These are phyloP conservation scores for Chymomyza fuscimana DNA, from an alignment of 2,888 invertebrate species.

Conservation along the genomic window DNA sequence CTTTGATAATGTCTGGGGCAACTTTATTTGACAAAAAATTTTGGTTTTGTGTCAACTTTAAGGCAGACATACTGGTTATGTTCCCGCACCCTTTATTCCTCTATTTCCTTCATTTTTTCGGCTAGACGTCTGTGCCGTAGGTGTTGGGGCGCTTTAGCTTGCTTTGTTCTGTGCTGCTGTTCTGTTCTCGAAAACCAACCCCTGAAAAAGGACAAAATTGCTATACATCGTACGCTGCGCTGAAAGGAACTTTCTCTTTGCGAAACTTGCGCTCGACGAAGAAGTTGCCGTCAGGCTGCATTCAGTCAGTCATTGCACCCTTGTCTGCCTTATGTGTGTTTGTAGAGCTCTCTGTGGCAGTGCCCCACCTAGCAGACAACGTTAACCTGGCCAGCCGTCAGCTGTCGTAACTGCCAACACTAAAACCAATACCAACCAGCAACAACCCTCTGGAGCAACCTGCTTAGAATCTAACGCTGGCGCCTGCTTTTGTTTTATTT, in stretches of 20 bases:
- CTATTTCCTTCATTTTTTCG: conserved; percentile 7
- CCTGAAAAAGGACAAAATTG: conserved; percentile 1
- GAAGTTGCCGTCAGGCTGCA: conserved; percentile 17
- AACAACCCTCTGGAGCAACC: conserved; percentile 4
- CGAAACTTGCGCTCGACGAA: conserved; percentile 38
- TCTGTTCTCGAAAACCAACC: not conserved
- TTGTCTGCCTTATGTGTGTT: conserved; percentile 41
- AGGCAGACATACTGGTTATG: not conserved
- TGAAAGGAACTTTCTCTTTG: conserved; percentile 39
- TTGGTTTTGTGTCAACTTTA: conserved; percentile 26
- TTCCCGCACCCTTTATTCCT: not conserved
- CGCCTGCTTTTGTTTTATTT: conserved; percentile 61
- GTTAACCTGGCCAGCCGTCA: conserved; percentile 55
- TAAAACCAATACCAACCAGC: conserved; percentile 14
- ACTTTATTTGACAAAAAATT: conserved; percentile 42
- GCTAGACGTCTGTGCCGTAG: conserved; percentile 21
- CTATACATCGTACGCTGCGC: not conserved
- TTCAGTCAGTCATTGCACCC: conserved; percentile 71
- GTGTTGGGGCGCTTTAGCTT: not conserved
- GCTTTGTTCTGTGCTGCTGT: not conserved
- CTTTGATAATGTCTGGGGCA: conserved; percentile 44
- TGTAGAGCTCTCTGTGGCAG: conserved; percentile 26
- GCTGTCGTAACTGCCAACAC: conserved; percentile 19
- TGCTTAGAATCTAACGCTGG: conserved; percentile 25
- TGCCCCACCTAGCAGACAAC: conserved; percentile 50